phyloP scores from a whole-genome alignment of 2,113 vertebrate species.

The Progne subis region DNA sequence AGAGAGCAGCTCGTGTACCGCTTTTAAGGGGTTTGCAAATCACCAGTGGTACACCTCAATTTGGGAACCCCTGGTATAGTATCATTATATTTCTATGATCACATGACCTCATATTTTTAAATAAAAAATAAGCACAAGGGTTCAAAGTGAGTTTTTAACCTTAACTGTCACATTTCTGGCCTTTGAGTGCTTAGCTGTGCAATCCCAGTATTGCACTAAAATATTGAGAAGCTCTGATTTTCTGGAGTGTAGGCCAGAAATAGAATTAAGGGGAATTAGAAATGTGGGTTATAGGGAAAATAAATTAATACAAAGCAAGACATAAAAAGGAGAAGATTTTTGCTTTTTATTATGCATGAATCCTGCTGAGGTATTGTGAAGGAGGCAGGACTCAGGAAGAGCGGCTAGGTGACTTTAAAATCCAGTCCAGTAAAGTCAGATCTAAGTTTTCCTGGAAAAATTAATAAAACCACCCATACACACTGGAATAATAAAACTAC shows the following conservation, averaged over 20 bases:
- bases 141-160: background rate
- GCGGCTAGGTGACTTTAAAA: background rate
- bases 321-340: background rate
- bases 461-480: background rate
- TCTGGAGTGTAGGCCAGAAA: background rate
- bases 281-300: background rate
- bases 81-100: conserved; percentile 50
- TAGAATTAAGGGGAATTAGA: background rate
- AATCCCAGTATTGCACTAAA: background rate
- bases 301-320: background rate
- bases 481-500: background rate
- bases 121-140: background rate
- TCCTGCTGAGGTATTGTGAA: background rate
- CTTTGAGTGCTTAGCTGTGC: conserved; percentile 18
- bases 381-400: background rate
- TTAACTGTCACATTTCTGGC: conserved; percentile 4
- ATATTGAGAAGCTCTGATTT: background rate
- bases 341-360: background rate
- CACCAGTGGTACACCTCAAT: conserved; percentile 61
- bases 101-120: conserved; percentile 17
- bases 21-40: conserved; percentile 55
- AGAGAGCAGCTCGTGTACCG: conserved; percentile 53
- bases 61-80: conserved; percentile 65
- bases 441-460: background rate
- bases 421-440: background rate